Conservation (phyloP, 2,888 invertebrate genomes). For the Pasiphila rectangulata region DNA sequence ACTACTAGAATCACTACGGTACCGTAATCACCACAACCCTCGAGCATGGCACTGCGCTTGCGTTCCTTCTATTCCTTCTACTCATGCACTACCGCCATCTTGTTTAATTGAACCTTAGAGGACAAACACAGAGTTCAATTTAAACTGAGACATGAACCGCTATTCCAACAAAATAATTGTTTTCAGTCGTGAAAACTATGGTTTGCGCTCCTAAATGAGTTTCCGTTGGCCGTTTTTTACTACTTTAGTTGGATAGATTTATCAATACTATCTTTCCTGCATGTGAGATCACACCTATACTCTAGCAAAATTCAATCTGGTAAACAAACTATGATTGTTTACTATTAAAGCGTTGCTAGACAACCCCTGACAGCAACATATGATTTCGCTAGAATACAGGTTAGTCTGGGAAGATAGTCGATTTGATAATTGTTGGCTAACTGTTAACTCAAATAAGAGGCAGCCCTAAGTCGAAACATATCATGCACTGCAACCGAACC, state of each 20-base stretch:
- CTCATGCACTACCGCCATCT: slow-evolving; percentile 69
- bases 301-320: too few relatives aligned
- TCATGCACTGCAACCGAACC: slow-evolving; percentile 72
- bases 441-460: slow-evolving; percentile 15
- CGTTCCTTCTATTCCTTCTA: slow-evolving; percentile 62
- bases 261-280: too few relatives aligned
- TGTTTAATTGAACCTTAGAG: slow-evolving; percentile 16
- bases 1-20: slow-evolving; percentile 51
- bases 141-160: slow-evolving; percentile 19
- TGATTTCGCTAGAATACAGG: too few relatives aligned
- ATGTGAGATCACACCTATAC: too few relatives aligned
- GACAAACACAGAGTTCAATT: slow-evolving; percentile 7
- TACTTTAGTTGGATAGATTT: neutral
- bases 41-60: slow-evolving; percentile 65
- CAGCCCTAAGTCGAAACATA: slow-evolving; percentile 20
- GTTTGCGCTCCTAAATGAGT: slow-evolving; percentile 15
- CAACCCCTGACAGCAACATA: too few relatives aligned
- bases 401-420: neutral
- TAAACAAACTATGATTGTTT: too few relatives aligned
- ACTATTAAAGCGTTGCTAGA: too few relatives aligned
- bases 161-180: slow-evolving; percentile 19
- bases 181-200: slow-evolving; percentile 14
- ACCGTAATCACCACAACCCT: slow-evolving; percentile 72
- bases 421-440: slow-evolving; percentile 9
- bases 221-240: slow-evolving; percentile 14